Evolutionary conservation across 2,113 vertebrate species (phyloP).

Genomic region (Rana temporaria): DNA sequence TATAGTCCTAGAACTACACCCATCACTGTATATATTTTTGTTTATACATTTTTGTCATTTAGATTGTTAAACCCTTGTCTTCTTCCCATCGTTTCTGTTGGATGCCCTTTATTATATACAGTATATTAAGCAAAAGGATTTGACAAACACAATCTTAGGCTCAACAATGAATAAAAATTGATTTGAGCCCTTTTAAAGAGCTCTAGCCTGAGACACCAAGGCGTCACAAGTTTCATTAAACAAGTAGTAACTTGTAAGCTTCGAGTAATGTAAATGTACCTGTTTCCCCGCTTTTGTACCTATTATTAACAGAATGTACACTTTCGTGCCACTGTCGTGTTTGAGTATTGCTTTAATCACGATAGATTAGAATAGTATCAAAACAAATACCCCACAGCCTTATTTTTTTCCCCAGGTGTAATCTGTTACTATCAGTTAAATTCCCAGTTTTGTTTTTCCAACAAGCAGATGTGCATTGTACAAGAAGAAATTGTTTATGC

Average conservation of each 20-base stretch:
- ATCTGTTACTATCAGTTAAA: not conserved
- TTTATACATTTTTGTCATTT: too few relatives aligned
- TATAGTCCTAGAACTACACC: too few relatives aligned
- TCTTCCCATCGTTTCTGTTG: too few relatives aligned
- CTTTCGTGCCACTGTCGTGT: constrained; percentile 1
- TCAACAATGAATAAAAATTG: constrained; percentile 10
- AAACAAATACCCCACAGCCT: not conserved
- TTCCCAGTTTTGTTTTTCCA: not conserved
- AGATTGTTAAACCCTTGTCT: too few relatives aligned
- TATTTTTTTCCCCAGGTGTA: not conserved
- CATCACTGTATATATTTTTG: too few relatives aligned
- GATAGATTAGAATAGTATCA: not conserved
- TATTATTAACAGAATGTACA: not conserved
- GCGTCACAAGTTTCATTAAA: constrained; percentile 29
- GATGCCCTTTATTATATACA: too few relatives aligned
- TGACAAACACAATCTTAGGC: not conserved
- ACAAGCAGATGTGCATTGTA: constrained; percentile 60
- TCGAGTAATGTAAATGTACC: constrained; percentile 29
- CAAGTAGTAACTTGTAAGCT: constrained; percentile 10
- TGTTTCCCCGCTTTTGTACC: constrained; percentile 24
- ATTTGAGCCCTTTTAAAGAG: constrained; percentile 14
- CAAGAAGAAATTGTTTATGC: constrained; percentile 66
- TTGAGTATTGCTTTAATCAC: not conserved
- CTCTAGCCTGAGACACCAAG: constrained; percentile 25
- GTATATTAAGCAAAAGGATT: too few relatives aligned